Percentiles rank a stretch among this genome's conserved stretches.
Conservation (phyloP, 2,797 vertebrate genomes). For the Leontocebus nigricollis region DNA sequence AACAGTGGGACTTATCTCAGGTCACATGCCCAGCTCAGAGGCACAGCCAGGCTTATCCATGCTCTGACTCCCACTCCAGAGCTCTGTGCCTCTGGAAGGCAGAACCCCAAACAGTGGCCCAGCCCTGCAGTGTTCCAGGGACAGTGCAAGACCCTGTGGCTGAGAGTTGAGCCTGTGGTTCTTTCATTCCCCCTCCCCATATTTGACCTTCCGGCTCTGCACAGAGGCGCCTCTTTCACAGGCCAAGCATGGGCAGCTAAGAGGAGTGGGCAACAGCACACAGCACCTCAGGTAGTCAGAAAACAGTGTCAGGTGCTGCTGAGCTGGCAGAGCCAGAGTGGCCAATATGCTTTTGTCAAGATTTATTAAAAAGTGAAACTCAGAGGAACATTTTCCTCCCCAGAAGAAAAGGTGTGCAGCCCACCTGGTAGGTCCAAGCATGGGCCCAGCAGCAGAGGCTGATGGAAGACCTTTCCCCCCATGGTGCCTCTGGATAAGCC, state of each 20-base stretch:
- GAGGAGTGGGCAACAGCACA: neutral
- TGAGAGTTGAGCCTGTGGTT: neutral
- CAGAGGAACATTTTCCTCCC: neutral
- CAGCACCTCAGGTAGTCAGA: rapidly evolving
- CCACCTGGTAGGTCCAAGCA: neutral
- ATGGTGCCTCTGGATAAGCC: neutral
- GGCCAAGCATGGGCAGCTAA: neutral
- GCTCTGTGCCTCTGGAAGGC: neutral
- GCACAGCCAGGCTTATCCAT: neutral
- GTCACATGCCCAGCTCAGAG: neutral
- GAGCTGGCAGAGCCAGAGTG: neutral
- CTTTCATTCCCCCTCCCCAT: no score
- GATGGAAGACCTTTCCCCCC: rapidly evolving
- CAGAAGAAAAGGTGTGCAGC: neutral
- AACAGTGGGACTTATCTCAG: rapidly evolving
- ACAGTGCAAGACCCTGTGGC: no score
- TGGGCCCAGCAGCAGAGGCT: neutral
- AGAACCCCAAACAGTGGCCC: no score
- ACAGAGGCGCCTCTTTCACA: neutral
- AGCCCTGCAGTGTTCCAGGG: rapidly evolving
- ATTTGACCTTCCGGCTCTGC: neutral
- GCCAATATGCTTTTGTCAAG: neutral
- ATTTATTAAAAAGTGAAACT: neutral
- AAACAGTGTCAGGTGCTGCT: neutral
- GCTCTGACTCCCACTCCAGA: neutral